Percentiles rank a stretch among this genome's conserved stretches.
These are phyloP conservation scores for Rhagoletis zephyria DNA, from an alignment of 1,140 invertebrate genomes.

Conservation along the genomic window DNA sequence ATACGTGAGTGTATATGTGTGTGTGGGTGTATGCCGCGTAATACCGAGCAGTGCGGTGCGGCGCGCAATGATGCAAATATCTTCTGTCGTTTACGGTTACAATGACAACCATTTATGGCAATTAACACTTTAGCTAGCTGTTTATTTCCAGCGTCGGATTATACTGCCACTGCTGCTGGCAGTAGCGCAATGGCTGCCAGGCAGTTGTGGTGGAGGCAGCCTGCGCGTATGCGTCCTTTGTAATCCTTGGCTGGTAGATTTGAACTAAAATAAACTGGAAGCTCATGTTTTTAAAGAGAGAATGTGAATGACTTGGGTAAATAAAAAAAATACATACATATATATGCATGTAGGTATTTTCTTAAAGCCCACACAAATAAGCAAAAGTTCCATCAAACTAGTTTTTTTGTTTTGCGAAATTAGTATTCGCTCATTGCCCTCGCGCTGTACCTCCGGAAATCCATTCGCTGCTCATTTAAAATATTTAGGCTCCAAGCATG, in stretches of 20 bases:
- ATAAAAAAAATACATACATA: too few relatives aligned
- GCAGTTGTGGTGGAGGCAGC: background rate
- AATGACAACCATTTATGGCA: conserved; percentile 74
- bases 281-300: background rate
- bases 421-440: background rate
- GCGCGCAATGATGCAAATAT: conserved; percentile 68
- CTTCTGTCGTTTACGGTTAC: conserved; percentile 72
- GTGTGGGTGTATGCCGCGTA: background rate
- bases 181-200: conserved; percentile 3
- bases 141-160: conserved; percentile 68
- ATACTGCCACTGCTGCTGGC: conserved; percentile 23
- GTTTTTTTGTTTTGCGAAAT: background rate
- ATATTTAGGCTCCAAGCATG: background rate
- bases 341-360: background rate
- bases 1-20: background rate
- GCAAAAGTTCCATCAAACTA: background rate
- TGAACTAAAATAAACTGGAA: background rate
- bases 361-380: background rate
- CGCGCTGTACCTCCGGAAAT: too few relatives aligned
- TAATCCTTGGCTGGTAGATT: conserved; percentile 17
- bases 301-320: background rate
- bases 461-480: background rate
- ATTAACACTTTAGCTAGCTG: conserved; percentile 74
- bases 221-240: background rate
- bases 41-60: background rate